Conservation (phyloP, 2,888 invertebrate species). For the Mayetiola destructor region DNA sequence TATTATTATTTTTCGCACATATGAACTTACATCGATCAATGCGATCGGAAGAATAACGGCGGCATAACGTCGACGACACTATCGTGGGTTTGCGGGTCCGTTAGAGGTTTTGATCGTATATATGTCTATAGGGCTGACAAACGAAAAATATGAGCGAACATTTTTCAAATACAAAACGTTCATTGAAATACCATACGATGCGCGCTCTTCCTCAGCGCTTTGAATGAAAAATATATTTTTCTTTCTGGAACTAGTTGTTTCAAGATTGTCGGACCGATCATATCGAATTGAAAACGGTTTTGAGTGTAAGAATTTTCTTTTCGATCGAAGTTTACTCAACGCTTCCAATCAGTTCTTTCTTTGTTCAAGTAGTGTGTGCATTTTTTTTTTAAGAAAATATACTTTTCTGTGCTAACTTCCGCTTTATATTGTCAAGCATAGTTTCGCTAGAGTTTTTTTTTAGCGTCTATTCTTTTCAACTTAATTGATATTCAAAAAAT, state of each 20-base stretch:
- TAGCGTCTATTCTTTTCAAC: background rate
- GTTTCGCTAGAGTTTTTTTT: background rate
- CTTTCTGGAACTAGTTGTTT: background rate
- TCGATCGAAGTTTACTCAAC: background rate
- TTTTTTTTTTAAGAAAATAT: background rate
- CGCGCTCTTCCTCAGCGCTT: background rate
- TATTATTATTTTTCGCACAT: too few relatives aligned
- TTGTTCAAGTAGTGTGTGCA: background rate
- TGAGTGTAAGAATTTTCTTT: background rate
- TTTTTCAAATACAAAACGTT: background rate
- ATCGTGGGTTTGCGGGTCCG: slow-evolving; percentile 1
- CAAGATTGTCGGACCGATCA: background rate
- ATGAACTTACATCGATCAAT: too few relatives aligned
- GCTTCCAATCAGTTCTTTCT: background rate
- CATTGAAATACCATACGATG: background rate
- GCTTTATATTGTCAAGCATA: background rate
- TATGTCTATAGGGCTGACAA: background rate
- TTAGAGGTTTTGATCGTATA: background rate
- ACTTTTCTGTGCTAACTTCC: background rate
- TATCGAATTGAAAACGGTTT: background rate
- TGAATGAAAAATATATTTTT: background rate
- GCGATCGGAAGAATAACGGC: too few relatives aligned
- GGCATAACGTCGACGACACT: background rate
- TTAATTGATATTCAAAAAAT: background rate
- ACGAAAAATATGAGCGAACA: too few relatives aligned